Base-by-base conservation (phyloP, 2,888 invertebrate genomes). In the Phrixothrix hirtus region DNA sequence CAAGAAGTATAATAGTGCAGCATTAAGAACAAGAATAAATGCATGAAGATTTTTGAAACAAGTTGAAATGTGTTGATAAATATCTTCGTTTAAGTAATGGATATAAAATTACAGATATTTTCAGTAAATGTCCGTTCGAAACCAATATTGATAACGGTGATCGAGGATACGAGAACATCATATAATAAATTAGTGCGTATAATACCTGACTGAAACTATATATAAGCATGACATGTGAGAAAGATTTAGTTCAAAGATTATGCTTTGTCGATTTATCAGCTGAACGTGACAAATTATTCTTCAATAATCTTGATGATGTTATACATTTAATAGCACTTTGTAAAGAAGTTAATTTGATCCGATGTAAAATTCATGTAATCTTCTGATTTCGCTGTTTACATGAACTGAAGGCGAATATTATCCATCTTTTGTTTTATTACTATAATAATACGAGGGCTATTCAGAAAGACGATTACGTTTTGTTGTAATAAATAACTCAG, bases 101-200 rank as follows among this genome's bases (percentile, higher is more conserved):
- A 55, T 57, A 54, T 58, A 55, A 52, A 55, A 58, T 58, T 56
- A 58, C 58, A 52, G 48, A 55, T 45, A 58, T 61, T 61, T 61
- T 47, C 56, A 7, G 54, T 55, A 59, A 58, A 58, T 57, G 52
- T 45, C 49, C 42, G 57, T 56, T 56, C 38, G 46, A 55, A 58
- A 55, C 57, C 38, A 45, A 39, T 45, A 39, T 43, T 53, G 52
- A 55, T 55, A 58, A 61, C 58, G 57, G 46, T 61, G 53, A 59
- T 61, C 59, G 45, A 49, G 51, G 47, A 55, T 25, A 31, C 49
- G 9, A 32, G 42, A 14, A 50, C 43, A 37, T 36, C 43, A 16
- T 50, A 32, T 27, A 32, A 29, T 43, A 43, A 42, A 50, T 50
- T 43, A 50, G 12, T 43, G 12, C 35, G 36, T 29, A 48, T 48